Evolutionary conservation across 2,888 invertebrate genomes (phyloP), one percentile per base, ranked within the genome.

Genomic region (Macroteleia sp.): DNA sequence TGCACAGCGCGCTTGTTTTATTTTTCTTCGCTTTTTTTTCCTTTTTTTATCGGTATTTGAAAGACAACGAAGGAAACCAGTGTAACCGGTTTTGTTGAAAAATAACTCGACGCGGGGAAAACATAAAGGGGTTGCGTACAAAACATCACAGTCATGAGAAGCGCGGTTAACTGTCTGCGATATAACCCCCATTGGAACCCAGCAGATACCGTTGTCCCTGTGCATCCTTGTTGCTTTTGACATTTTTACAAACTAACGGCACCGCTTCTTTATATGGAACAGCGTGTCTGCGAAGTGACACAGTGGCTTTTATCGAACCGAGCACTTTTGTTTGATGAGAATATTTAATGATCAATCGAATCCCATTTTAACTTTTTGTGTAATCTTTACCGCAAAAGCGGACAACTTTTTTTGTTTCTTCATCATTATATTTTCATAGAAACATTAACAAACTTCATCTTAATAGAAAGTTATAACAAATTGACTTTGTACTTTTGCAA

Each of bases 61-160:
- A 56, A 70, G 66, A 66, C 50, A 41, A 17, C 34, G 42, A 9
- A 19, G 25, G 3, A 78, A 88, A 89, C 90, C 87, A 86, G 90
- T 87, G 16, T 25, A 74, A 90, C 90, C 88, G 89, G 90, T 90
- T 88, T 75, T 80, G 74, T 79, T 87, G 82, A 86, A 90, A 88
- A 90, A 87, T 85, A 83, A 84, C 70, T 57, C 50, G n/a, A n/a
- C n/a, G n/a, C 69, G 59, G 57, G 64, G 73, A 70, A 77, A 74
- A 42, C 77, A 41, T 61, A 50, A 81, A 79, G 78, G 83, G 81
- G 82, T 78, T 77, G 74, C 54, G 39, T 22, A 52, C 62, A 64
- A 74, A 66, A 64, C 74, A 75, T 78, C 71, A 75, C 80, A 81
- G 81, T 81, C 89, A 89, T 90, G 90, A 88, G 89, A 90, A 90